A percentile compares a stretch with the other conserved stretches of the same genome.
Conservation (phyloP, 2,797 vertebrate species). For the Cynopterus sphinx region DNA sequence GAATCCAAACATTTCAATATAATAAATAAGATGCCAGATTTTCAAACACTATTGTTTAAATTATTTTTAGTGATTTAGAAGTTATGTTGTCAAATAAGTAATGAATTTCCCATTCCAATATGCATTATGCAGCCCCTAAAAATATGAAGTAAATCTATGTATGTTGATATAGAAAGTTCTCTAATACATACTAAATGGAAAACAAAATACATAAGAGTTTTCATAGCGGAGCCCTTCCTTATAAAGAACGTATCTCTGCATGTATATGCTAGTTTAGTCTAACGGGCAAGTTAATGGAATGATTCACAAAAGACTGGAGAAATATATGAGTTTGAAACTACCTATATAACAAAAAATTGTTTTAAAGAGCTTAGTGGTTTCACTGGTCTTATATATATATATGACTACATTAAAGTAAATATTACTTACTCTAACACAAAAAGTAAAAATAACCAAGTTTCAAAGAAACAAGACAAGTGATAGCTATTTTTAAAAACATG, state of each 20-base stretch:
- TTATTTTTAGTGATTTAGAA: constrained; percentile 13
- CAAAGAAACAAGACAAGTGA: constrained; percentile 23
- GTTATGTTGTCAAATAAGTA: constrained; percentile 26
- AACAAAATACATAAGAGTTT: background rate
- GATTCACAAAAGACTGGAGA: background rate
- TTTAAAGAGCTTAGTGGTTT: background rate
- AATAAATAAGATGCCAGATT: background rate
- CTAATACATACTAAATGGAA: background rate
- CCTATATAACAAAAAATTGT: background rate
- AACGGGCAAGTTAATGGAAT: background rate
- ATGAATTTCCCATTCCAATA: background rate
- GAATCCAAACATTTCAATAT: background rate
- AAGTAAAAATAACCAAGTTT: constrained; percentile 36
- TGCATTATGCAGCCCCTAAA: background rate
- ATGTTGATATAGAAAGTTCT: background rate
- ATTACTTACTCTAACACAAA: constrained; percentile 33
- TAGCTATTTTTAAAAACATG: constrained; percentile 41
- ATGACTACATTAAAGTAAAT: background rate
- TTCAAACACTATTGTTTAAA: constrained; percentile 28
- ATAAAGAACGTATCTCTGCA: background rate
- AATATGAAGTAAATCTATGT: background rate
- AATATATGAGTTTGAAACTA: background rate
- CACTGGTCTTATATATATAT: constrained; percentile 28
- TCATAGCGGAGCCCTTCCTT: background rate
- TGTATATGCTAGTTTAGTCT: background rate